Evolutionary conservation across 2,797 vertebrate species (phyloP).

Genomic region (Enteromius mattozi): DNA sequence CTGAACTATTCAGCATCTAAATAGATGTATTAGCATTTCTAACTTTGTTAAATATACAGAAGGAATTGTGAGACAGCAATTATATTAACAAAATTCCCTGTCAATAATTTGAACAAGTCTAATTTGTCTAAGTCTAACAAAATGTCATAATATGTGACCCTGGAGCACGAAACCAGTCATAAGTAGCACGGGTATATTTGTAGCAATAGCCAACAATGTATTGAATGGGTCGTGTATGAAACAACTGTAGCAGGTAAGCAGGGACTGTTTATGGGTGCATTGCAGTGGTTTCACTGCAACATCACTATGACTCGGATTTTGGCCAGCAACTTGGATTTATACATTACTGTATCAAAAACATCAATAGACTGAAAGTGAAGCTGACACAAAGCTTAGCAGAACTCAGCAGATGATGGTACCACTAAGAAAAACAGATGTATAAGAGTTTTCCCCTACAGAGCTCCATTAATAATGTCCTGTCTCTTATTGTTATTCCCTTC

Average conservation of each 20-base stretch:
- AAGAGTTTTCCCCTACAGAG: slow-evolving; percentile 4
- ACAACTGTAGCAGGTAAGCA: neutral
- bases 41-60: neutral
- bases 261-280: slow-evolving; percentile 22
- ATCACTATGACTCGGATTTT: neutral
- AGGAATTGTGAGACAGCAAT: neutral
- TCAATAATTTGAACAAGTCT: neutral
- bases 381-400: slow-evolving; percentile 8
- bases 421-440: neutral
- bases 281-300: slow-evolving; percentile 20
- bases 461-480: slow-evolving; percentile 15
- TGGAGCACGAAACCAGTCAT: too few species aligned
- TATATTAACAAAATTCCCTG: neutral
- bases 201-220: too few species aligned
- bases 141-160: too few species aligned
- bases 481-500: slow-evolving; percentile 43
- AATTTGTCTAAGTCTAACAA: too few species aligned
- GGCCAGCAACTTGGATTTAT: slow-evolving; percentile 10
- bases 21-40: neutral
- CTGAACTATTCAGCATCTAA: neutral
- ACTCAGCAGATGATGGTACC: neutral
- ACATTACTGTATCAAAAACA: slow-evolving; percentile 12
- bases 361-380: neutral
- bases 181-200: too few species aligned
- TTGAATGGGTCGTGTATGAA: neutral